Percentiles rank a stretch among this genome's conserved stretches.
Conservation (phyloP, 2,797 vertebrate species). For the Coranthus polyacanthus region DNA sequence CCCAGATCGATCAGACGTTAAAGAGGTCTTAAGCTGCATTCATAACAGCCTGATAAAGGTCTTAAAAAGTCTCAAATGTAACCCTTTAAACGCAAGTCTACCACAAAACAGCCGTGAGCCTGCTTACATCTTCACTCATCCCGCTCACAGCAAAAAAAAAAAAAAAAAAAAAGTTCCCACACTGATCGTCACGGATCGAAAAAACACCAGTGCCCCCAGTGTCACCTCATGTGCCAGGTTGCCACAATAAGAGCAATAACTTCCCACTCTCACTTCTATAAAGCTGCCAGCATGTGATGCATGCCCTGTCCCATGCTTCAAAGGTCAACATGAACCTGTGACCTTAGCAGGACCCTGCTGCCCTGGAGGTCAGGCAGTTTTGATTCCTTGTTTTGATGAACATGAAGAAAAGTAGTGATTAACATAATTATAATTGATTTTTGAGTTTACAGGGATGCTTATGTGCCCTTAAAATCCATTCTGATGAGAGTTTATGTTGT, state of each 20-base stretch:
- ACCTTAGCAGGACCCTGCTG: constrained; percentile 43
- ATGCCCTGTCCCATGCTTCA: constrained; percentile 47
- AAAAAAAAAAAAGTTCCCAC: constrained; percentile 32
- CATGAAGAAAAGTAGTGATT: neutral
- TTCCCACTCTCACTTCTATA: constrained; percentile 90
- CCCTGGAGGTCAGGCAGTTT: constrained; percentile 61
- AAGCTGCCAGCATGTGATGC: constrained; percentile 78
- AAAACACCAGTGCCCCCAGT: constrained; percentile 59
- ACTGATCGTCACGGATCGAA: constrained; percentile 24
- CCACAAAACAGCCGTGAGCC: no score
- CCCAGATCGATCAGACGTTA: no score
- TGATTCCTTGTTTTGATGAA: constrained; percentile 69
- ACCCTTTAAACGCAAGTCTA: no score
- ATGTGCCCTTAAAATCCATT: neutral
- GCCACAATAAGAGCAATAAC: constrained; percentile 77
- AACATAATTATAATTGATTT: neutral
- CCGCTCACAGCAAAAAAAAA: neutral
- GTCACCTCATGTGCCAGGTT: constrained; percentile 77
- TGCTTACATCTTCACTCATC: constrained; percentile 1
- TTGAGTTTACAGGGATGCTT: neutral
- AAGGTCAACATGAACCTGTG: constrained; percentile 76
- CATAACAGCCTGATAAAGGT: no score
- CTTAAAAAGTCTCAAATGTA: no score
- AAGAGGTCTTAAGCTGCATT: no score
- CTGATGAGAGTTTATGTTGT: neutral